phyloP scores from a whole-genome alignment of 2,113 vertebrate species.

The Turdus rufiventris region DNA sequence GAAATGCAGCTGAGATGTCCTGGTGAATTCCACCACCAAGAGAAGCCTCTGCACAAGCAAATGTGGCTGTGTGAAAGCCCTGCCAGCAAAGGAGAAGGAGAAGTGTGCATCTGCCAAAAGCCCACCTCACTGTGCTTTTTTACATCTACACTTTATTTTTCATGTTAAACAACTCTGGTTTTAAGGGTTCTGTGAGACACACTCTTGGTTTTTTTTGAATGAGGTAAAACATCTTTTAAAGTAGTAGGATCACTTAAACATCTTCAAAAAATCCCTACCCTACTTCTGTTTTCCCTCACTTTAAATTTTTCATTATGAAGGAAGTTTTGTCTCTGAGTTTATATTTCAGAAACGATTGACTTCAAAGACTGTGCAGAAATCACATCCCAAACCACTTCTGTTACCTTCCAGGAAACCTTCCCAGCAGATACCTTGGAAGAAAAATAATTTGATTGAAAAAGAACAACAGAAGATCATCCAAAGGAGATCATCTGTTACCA shows the following conservation, averaged over 20 bases:
- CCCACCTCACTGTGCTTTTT: neutral
- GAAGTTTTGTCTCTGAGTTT: neutral
- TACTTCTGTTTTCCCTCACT: neutral
- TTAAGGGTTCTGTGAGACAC: neutral
- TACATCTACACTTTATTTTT: neutral
- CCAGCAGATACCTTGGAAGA: neutral
- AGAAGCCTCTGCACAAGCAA: neutral
- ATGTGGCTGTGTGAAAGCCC: neutral
- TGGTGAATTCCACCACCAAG: fast-evolving
- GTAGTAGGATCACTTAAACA: neutral
- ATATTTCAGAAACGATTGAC: neutral
- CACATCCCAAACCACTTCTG: neutral
- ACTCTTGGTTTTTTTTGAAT: neutral
- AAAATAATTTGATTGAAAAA: neutral
- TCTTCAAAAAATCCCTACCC: neutral
- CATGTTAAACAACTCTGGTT: neutral
- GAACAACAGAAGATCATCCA: neutral
- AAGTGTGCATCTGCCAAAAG: neutral
- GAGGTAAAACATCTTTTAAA: neutral
- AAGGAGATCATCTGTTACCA: neutral
- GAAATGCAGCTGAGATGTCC: neutral
- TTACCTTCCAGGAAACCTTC: neutral
- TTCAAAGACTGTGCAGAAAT: neutral
- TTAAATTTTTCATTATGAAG: neutral
- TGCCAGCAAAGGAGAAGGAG: neutral